A percentile compares a stretch with the other conserved stretches of the same genome.
Evolutionary conservation across 2,888 invertebrate genomes (phyloP).

Genomic region (Pterobdella sp.): DNA sequence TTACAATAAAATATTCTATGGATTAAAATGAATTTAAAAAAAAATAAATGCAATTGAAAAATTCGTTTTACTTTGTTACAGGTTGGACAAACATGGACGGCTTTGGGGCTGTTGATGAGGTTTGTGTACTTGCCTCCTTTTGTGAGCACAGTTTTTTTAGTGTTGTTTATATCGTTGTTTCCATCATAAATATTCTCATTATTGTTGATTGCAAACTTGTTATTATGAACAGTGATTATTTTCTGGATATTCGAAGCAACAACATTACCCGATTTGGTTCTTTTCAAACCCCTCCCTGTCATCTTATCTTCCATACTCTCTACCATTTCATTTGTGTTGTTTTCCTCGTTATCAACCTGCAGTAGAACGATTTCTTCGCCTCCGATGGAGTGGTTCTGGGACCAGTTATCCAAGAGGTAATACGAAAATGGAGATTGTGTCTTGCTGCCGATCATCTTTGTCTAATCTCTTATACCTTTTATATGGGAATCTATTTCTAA

Average conservation of each 20-base stretch:
- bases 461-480: neutral
- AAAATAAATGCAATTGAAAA: neutral
- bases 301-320: neutral
- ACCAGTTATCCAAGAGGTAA: neutral
- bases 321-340: neutral
- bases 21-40: neutral
- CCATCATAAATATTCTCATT: neutral
- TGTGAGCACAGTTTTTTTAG: neutral
- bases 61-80: neutral
- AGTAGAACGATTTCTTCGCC: slow-evolving; percentile 6
- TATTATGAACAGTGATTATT: neutral
- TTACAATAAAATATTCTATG: too few relatives aligned
- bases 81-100: neutral
- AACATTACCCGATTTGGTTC: neutral
- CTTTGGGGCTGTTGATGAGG: neutral
- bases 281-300: neutral
- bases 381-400: neutral
- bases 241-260: neutral
- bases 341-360: neutral
- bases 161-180: neutral
- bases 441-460: neutral
- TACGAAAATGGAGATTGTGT: neutral
- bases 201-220: neutral
- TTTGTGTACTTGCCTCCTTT: neutral
- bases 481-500: neutral